Conservation (phyloP, 2,113 vertebrate genomes). For the Solea solea region DNA sequence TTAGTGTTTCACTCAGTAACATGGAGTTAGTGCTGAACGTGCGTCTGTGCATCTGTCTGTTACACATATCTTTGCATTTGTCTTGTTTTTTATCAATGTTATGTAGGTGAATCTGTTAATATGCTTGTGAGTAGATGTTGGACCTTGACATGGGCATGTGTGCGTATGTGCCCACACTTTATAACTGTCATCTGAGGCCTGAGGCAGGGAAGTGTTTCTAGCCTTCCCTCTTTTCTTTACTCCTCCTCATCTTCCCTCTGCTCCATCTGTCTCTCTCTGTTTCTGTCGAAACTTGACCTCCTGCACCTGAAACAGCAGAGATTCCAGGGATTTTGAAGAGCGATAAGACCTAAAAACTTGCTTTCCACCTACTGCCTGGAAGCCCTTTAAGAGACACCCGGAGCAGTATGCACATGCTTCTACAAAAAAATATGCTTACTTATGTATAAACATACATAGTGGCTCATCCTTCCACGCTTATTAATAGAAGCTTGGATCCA, state of each 20-base stretch:
- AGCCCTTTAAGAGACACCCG: constrained; percentile 45
- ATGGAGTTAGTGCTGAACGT: neutral
- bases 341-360: constrained; percentile 31
- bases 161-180: constrained; percentile 5
- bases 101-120: constrained; percentile 7
- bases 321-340: constrained; percentile 62
- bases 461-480: constrained; percentile 16
- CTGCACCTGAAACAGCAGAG: constrained; percentile 48
- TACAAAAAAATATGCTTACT: constrained; percentile 19
- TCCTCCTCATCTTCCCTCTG: constrained; percentile 10
- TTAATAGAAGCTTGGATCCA: constrained; percentile 35
- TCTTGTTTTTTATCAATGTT: constrained; percentile 21
- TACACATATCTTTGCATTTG: neutral
- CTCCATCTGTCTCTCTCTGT: constrained; percentile 43
- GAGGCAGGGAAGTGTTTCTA: constrained; percentile 48
- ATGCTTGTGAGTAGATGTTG: neutral
- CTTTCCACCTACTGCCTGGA: constrained; percentile 29
- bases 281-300: constrained; percentile 56
- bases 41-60: constrained; percentile 2
- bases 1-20: constrained; percentile 21
- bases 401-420: constrained; percentile 14
- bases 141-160: neutral
- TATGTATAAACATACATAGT: constrained; percentile 21
- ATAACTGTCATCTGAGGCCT: constrained; percentile 52
- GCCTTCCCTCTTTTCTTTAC: neutral